Evolutionary conservation across 23 tunicate genomes (phyloP), one percentile per base, ranked within the genome.

Genomic region (Styela plicata): DNA sequence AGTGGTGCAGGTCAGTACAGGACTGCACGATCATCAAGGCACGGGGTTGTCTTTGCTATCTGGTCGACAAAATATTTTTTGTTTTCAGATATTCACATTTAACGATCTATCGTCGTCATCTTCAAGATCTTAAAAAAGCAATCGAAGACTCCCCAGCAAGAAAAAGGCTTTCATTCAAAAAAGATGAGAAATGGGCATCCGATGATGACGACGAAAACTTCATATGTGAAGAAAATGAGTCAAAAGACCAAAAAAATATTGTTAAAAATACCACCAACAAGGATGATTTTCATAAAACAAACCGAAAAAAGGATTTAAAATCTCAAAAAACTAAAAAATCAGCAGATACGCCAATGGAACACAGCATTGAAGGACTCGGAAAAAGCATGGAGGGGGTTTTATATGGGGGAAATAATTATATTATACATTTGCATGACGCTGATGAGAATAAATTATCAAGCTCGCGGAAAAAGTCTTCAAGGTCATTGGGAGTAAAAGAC

Each of bases 341-440:
- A 21, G 66, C 35, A 22, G 23, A 24, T n/a, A 68, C 23, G 36
- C 28, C 34, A 19, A 31, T 69, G 63, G 64, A 69, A 23, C 64
- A 77, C 23, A 84, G 88, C 66, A 64, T 84, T 24, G 88, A 84
- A 67, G 74, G 82, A 24, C 74, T 84, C 28, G 88, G 82, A 25
- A 77, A 76, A 36, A 77, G 82, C 28, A 84, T 84, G 88, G 88
- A 84, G 23, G 88, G 88, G 20, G 82, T 84, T n/a, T 32, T 83
- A 18, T 62, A 83, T 18, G 34, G 70, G 24, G 82, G 69, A 25
- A 82, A 84, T 5, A 84, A 84, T 75, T 84, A 84, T 64, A 36
- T 74, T 16, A 77, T 84, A 24, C 80, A 34, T 32, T 16, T 83
- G 1, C 30, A 29, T 25, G n/a, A n/a, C n/a, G 71, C 17, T 25